phyloP scores from a whole-genome alignment of 2,797 vertebrate genomes.

The Tinamus major region DNA sequence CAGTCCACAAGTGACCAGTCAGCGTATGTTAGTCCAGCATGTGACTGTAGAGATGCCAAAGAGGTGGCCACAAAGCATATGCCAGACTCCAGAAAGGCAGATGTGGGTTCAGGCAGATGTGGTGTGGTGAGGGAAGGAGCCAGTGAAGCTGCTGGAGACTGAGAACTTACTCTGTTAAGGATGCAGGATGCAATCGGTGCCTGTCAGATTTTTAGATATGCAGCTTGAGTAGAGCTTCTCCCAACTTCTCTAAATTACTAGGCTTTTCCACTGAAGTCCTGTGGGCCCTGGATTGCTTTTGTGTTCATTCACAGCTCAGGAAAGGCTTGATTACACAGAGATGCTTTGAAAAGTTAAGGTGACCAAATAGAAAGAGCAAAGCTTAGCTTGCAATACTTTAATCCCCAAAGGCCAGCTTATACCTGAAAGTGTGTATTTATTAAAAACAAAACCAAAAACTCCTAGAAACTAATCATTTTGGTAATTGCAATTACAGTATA shows the following conservation, averaged over 20 bases:
- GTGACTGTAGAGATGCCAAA: neutral
- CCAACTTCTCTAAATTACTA: neutral
- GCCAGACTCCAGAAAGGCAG: neutral
- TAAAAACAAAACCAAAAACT: neutral
- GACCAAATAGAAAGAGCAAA: neutral
- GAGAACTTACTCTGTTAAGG: neutral
- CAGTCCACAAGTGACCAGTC: neutral
- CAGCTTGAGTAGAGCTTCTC: neutral
- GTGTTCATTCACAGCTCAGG: neutral
- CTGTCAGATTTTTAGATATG: too few relatives aligned
- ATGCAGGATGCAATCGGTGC: too few relatives aligned
- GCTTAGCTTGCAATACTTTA: accelerated
- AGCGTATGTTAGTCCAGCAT: neutral
- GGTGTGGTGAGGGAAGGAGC: neutral
- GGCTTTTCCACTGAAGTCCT: neutral
- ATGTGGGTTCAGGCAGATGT: neutral
- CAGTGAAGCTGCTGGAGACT: neutral
- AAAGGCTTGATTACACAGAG: neutral
- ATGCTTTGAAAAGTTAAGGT: neutral
- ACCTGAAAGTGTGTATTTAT: neutral
- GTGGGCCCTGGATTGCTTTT: neutral
- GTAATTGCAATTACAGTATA: neutral
- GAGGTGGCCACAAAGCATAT: neutral
- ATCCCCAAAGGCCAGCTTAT: neutral
- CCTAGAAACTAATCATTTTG: neutral